These are phyloP conservation scores for Stratiolaelaps scimitus DNA, from an alignment of 1,140 invertebrate genomes.

Conservation along the genomic window DNA sequence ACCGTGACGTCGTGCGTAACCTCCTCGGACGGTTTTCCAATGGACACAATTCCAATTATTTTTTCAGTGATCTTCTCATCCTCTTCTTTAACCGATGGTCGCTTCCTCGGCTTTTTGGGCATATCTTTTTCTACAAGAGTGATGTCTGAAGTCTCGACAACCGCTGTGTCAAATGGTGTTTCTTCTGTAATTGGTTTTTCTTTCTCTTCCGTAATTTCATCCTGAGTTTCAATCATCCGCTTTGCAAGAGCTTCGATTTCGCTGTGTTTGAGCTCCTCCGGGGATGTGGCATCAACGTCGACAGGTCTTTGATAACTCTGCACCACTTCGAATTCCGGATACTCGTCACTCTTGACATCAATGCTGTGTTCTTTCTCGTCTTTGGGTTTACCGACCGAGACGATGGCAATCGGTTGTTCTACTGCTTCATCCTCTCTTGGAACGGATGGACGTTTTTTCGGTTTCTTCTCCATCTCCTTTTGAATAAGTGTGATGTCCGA, in stretches of 20 bases:
- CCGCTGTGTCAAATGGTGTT: not conserved
- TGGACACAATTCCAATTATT: not conserved
- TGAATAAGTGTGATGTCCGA: not conserved
- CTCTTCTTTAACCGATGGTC: not conserved
- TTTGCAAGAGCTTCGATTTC: constrained; percentile 3
- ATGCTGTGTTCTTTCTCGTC: not conserved
- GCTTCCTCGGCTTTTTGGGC: not conserved
- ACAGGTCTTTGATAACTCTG: constrained; percentile 11
- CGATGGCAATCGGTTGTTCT: not conserved
- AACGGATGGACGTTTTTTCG: not conserved
- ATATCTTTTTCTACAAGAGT: not conserved
- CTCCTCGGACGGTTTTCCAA: not conserved
- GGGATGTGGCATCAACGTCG: not conserved
- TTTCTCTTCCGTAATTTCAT: not conserved
- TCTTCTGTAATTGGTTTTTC: not conserved
- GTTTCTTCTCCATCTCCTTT: not conserved
- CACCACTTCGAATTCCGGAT: not conserved
- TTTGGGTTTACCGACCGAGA: not conserved
- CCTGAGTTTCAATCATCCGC: not conserved
- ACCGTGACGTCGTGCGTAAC: not conserved
- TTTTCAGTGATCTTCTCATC: not conserved
- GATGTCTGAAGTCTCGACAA: not conserved
- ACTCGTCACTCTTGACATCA: not conserved
- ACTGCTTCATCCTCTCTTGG: not conserved
- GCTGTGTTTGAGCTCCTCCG: not conserved